Percentiles rank a stretch among this genome's conserved stretches.
phyloP scores from a whole-genome alignment of 2,113 vertebrate genomes.

The Neodontobutis hainanensis region DNA sequence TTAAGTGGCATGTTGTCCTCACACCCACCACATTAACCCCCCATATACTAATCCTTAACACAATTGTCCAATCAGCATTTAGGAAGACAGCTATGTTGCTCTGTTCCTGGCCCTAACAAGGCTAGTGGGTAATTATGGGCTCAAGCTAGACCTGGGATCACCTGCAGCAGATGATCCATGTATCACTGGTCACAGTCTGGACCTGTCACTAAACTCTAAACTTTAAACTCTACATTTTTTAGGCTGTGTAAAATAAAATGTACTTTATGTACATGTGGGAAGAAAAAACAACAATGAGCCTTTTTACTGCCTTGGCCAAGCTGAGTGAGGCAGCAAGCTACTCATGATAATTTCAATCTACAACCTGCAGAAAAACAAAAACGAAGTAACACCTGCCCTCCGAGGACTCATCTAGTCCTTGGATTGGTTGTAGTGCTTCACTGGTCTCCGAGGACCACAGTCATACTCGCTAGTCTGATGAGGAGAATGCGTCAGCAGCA shows the following conservation, averaged over 20 bases:
- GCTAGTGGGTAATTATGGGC: conserved; percentile 81
- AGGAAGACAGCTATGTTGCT: conserved; percentile 45
- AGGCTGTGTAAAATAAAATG: conserved; percentile 5
- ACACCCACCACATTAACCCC: conserved; percentile 50
- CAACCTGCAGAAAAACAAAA: conserved; percentile 71
- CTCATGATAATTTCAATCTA: conserved; percentile 60
- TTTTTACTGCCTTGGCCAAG: conserved; percentile 25
- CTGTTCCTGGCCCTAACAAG: conserved; percentile 67
- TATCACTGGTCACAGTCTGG: conserved; percentile 6
- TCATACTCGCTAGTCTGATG: conserved; percentile 49
- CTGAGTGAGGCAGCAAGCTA: conserved; percentile 63
- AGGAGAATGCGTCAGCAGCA: conserved; percentile 68
- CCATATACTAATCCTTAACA: conserved; percentile 80
- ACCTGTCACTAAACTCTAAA: conserved; percentile 34
- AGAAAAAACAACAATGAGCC: conserved; percentile 17
- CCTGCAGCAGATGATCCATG: conserved; percentile 64
- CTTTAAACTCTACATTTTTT: conserved; percentile 15
- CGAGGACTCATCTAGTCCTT: conserved; percentile 25
- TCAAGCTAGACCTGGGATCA: conserved; percentile 59
- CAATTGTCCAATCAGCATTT: conserved; percentile 84
- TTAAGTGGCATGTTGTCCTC: conserved; percentile 75
- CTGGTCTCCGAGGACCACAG: conserved; percentile 49
- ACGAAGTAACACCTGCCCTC: conserved; percentile 49
- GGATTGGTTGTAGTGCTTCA: conserved; percentile 51
- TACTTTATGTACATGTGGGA: too few species aligned